A percentile compares a stretch with the other conserved stretches of the same genome.
Evolutionary conservation across 2,113 vertebrate genomes (phyloP).

Genomic region (Peromyscus leucopus): DNA sequence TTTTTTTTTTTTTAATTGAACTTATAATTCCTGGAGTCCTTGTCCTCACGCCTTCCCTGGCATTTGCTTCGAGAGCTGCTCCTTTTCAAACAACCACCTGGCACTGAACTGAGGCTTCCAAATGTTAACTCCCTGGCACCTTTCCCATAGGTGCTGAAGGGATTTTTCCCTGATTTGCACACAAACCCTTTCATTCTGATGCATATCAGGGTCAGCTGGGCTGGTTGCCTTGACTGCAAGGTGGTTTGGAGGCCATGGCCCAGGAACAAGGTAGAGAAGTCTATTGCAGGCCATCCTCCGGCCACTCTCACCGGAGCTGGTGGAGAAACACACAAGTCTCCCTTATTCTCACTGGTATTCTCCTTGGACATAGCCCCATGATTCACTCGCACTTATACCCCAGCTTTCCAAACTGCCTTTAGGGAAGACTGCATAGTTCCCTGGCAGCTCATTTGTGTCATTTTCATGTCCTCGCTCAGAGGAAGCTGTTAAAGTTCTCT

Average conservation of each 20-base stretch:
- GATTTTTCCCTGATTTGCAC: conserved; percentile 65
- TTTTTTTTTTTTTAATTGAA: conserved; percentile 58
- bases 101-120: conserved; percentile 72
- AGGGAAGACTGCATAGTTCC: neutral
- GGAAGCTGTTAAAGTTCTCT: neutral
- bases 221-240: conserved; percentile 50
- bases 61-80: conserved; percentile 74
- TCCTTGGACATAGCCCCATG: neutral
- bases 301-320: neutral
- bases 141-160: conserved; percentile 67
- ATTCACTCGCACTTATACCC: neutral
- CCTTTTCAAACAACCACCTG: conserved; percentile 75
- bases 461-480: neutral
- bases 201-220: conserved; percentile 52
- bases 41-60: conserved; percentile 71
- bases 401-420: neutral
- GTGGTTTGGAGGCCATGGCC: conserved; percentile 68
- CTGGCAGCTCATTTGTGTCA: neutral
- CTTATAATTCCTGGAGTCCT: conserved; percentile 77
- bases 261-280: neutral
- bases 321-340: neutral
- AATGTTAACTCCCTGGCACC: conserved; percentile 79
- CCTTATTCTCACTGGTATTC: neutral
- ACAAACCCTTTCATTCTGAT: conserved; percentile 66
- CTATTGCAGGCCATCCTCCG: neutral